Conservation (phyloP, 2,113 vertebrate genomes). For the Trichomycterus rosablanca region DNA sequence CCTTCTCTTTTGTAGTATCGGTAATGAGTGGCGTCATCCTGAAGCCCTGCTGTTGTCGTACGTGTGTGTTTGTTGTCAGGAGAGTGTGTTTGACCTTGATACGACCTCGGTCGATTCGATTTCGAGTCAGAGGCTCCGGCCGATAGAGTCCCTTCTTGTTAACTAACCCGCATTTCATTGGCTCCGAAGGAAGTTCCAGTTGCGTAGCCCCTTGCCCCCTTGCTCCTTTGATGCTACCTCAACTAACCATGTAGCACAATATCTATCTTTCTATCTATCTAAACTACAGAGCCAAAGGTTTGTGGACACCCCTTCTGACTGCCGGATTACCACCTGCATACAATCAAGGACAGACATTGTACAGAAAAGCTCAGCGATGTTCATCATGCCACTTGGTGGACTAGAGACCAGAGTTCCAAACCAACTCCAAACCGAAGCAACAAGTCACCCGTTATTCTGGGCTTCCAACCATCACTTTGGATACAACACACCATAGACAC, state of each 20-base stretch:
- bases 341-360: too few species aligned
- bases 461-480: too few species aligned
- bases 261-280: conserved; percentile 17
- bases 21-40: conserved; percentile 40
- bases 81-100: conserved; percentile 23
- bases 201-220: conserved; percentile 62
- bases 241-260: conserved; percentile 59
- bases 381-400: too few species aligned
- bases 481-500: too few species aligned
- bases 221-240: conserved; percentile 66
- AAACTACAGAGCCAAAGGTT: too few species aligned
- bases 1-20: conserved; percentile 43
- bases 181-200: conserved; percentile 64
- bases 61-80: conserved; percentile 21
- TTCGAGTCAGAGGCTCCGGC: conserved; percentile 63
- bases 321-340: too few species aligned
- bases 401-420: too few species aligned
- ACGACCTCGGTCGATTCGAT: too few species aligned
- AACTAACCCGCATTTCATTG: conserved; percentile 75
- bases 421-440: too few species aligned
- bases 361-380: too few species aligned
- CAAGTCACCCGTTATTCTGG: too few species aligned
- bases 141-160: conserved; percentile 59
- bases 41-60: conserved; percentile 47
- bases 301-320: too few species aligned